These are phyloP conservation scores for Stenopsyche tienmushanensis DNA, from an alignment of 1,140 invertebrate species.

Conservation along the genomic window DNA sequence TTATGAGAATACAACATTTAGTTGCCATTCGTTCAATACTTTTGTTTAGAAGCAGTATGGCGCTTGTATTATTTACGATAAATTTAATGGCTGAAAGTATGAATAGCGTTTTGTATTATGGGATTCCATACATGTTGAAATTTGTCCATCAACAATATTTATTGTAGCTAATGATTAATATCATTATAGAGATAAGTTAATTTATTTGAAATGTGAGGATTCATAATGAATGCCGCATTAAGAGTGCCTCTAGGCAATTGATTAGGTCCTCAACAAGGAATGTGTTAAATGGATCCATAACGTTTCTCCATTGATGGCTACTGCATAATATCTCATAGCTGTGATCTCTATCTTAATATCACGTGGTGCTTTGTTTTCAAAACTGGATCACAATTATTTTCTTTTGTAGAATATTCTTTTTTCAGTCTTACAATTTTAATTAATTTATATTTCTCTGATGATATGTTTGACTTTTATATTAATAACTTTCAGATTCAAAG, in stretches of 20 bases:
- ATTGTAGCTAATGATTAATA: slow-evolving; percentile 22
- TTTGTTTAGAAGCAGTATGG: too few species aligned
- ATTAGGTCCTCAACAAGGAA: slow-evolving; percentile 5
- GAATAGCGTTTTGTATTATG: slow-evolving; percentile 10
- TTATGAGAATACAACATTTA: too few species aligned
- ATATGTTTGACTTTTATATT: not conserved
- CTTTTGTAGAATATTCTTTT: not conserved
- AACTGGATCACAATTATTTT: too few species aligned
- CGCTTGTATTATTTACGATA: slow-evolving; percentile 23
- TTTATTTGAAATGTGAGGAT: slow-evolving; percentile 15
- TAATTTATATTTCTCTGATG: too few species aligned
- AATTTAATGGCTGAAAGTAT: slow-evolving; percentile 25
- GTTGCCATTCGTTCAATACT: too few species aligned
- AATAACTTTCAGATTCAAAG: not conserved
- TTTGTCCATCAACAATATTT: slow-evolving; percentile 7
- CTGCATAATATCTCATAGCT: slow-evolving; percentile 25
- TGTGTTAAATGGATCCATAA: slow-evolving; percentile 3
- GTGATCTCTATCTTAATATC: slow-evolving; percentile 29
- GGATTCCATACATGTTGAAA: slow-evolving; percentile 12
- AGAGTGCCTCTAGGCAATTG: not conserved
- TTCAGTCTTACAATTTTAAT: too few species aligned
- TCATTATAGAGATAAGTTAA: slow-evolving; percentile 21
- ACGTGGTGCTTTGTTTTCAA: slow-evolving; percentile 30
- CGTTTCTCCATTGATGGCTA: slow-evolving; percentile 1
- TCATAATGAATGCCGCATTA: slow-evolving; percentile 12